phyloP scores from a whole-genome alignment of 2,113 vertebrate species.

The Oophaga pumilio region DNA sequence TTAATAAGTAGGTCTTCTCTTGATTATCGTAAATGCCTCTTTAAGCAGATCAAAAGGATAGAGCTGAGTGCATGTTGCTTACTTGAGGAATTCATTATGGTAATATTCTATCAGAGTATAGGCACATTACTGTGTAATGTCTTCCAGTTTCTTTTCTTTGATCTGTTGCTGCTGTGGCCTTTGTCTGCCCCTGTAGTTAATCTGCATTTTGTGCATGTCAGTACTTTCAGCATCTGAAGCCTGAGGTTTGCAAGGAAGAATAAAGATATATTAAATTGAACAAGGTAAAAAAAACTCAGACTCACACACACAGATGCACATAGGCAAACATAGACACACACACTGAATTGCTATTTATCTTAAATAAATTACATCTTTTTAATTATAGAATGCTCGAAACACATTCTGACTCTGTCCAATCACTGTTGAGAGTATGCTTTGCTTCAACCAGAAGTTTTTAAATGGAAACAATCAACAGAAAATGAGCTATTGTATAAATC shows the following conservation, averaged over 20 bases:
- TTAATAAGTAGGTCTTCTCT: slow-evolving; percentile 64
- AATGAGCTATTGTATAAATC: no score
- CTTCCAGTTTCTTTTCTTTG: slow-evolving; percentile 64
- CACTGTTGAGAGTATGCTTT: no score
- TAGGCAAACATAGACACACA: no score
- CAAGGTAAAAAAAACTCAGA: neutral
- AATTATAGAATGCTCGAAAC: no score
- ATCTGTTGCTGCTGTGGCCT: slow-evolving; percentile 67
- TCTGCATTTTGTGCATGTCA: slow-evolving; percentile 72
- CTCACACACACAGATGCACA: no score
- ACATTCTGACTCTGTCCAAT: no score
- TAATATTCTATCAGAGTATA: slow-evolving; percentile 66
- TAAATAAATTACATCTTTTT: no score
- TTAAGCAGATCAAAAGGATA: slow-evolving; percentile 71
- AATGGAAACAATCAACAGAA: no score
- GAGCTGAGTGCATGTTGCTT: slow-evolving; percentile 69
- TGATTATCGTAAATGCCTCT: slow-evolving; percentile 71
- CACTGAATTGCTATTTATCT: neutral
- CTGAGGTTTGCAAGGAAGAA: slow-evolving; percentile 59
- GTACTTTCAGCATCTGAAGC: slow-evolving; percentile 61
- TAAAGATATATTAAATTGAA: slow-evolving; percentile 57
- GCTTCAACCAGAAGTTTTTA: no score
- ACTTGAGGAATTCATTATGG: slow-evolving; percentile 75
- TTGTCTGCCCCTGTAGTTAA: slow-evolving; percentile 67
- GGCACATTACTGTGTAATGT: slow-evolving; percentile 60